Evolutionary conservation across 2,888 invertebrate species (phyloP), one percentile per base, ranked within the genome.

Genomic region (Spialia ferax): DNA sequence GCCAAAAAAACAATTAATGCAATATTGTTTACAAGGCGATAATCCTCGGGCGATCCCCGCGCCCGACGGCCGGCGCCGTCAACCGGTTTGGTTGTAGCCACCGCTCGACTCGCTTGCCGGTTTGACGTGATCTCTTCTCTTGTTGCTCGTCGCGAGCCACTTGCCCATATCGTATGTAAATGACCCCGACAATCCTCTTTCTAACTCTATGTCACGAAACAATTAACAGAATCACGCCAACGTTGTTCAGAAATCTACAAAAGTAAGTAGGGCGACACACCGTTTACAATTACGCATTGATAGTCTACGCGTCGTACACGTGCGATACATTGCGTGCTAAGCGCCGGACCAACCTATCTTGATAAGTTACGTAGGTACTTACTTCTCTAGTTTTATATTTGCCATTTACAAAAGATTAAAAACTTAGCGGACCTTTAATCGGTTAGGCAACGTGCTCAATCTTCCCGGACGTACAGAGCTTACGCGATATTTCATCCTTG

Each of bases 1-100:
- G 70, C 70, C n/a, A n/a, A 76, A 69, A 74, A 48, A 75, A 75
- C 71, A 75, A 74, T 82, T 85, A 87, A 87, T 86, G 87, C 89
- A 85, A 89, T 89, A 87, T 89, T 90, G 92, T 92, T 91, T 91
- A 92, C 91, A 90, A 87, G 85, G 86, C 85, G 91, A 87, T 91
- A 89, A 89, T 88, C 86, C 86, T 69, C 77, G 73, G 71, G 78
- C 78, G 75, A 77, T 78, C 75, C 86, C 86, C 80, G 79, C 80
- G 83, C 77, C 78, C 82, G 86, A 79, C 85, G 84, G 75, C 78
- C 86, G 93, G 92, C 92, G 93, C 93, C 92, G 79, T 76, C 88
- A 88, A 93, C 93, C 93, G 93, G 93, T 93, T 93, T 90, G 77
- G 84, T 81, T 79, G 84, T 84, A 84, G 90, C 89, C 88, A 88